Evolutionary conservation across 2,113 vertebrate species (phyloP), one percentile per base, ranked within the genome.

Genomic region (Amia ocellicauda): DNA sequence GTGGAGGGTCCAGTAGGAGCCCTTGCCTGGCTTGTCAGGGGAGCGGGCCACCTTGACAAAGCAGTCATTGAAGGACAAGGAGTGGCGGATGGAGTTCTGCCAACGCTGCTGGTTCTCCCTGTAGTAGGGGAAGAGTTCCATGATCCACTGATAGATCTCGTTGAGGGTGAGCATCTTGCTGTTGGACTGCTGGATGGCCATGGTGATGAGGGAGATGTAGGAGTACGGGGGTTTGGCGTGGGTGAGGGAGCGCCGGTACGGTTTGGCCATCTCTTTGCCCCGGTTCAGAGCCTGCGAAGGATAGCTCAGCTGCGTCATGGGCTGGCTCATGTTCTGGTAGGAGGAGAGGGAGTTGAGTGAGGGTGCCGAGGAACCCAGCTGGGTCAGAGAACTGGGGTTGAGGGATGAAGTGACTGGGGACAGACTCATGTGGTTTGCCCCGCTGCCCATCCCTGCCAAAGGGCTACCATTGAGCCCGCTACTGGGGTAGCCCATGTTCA

Each of bases 141-240:
- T 95, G 87, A 96, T 96, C 94, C 94, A 96, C 76, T 94, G 94
- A 83, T 96, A 96, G 82, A 96, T 95, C 83, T 95, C 93, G 0
- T 93, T 95, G 62, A 94, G 83, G 0, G 93, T 94, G 31, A 95
- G 89, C 93, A 94, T 95, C 85, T 95, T 95, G 81, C 85, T 92
- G 19, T 84, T 83, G 0, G 92, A 92, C 85, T 95, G 93, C 83
- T 94, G 92, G 75, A 94, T 95, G 0, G 93, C 93, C 93, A 95
- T 95, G 74, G 93, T 94, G 80, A 95, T 96, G 71, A 96, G 93
- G 3, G 93, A 96, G 85, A 96, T 96, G 86, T 95, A 95, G 22
- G 93, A 96, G 58, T 95, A 95, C 0, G 93, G 93, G 0, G 93
- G 93, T 77, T 95, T 95, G 83, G 93, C 93, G 0, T 94, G 94